Evolutionary conservation across 1,140 invertebrate genomes (phyloP), one percentile per base, ranked within the genome.

Genomic region (Rhopalosiphum padi): DNA sequence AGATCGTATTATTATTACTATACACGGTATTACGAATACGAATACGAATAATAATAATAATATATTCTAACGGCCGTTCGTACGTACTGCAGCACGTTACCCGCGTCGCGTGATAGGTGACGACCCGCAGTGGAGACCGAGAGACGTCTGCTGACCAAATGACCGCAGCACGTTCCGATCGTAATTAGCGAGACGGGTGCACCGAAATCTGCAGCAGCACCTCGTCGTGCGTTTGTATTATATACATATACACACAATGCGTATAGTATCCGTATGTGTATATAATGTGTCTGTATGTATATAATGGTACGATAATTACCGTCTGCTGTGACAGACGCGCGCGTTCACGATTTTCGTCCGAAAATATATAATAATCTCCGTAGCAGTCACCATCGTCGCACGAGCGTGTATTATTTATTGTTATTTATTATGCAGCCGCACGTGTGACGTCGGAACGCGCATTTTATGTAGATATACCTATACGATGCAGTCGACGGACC

Each of bases 131-230:
- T 37, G 86, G 87, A 83, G 91, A 92, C 68, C 22, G 2, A 23
- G 43, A 82, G 90, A 91, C 68, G 91, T 92, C 68, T 92, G 91
- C 43, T 83, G 91, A 83, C 91, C 91, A 92, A 92, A 92, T 92
- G 91, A 92, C 91, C 90, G 68, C 90, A 51, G 68, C 90, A 51
- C 68, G 68, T 51, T 77, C 68, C n/a, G 60, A 77, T 77, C 30
- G 60, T 77, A 77, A 77, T 77, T 77, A 77, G 60, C 60, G 30
- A 77, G 60, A 77, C 60, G 60, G 60, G 60, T 77, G 60, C 60
- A n/a, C 60, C 60, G 60, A 77, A 77, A 77, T 77, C 60, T 77
- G 60, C 30, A n/a, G 60, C 15, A 77, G 30, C 60, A 77, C 60
- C n/a, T 77, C 60, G 18, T 77, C 30, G 60, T 77, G 4, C 1